A percentile compares a stretch with the other conserved stretches of the same genome.
These are phyloP conservation scores for Acrobasis suavella DNA, from an alignment of 2,888 invertebrate species.

Conservation along the genomic window DNA sequence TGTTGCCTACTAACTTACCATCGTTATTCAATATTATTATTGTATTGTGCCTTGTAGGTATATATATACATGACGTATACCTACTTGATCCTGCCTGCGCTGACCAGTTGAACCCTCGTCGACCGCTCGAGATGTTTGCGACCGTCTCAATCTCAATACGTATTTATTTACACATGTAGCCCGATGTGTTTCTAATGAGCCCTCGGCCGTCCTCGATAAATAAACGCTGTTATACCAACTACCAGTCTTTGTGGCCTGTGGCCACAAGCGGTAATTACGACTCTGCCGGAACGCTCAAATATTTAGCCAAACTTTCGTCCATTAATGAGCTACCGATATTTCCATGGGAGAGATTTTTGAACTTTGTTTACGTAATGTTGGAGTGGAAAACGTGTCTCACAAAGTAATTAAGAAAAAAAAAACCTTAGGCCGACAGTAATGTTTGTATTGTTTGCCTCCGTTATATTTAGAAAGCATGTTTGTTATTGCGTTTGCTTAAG, in stretches of 20 bases:
- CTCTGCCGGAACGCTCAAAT: slow-evolving; percentile 70
- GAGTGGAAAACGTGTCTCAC: slow-evolving; percentile 56
- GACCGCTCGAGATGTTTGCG: slow-evolving; percentile 68
- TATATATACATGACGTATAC: not conserved
- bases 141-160: slow-evolving; percentile 52
- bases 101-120: slow-evolving; percentile 36
- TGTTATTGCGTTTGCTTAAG: slow-evolving; percentile 57
- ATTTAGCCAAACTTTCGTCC: slow-evolving; percentile 76
- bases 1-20: not conserved
- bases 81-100: not conserved
- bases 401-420: slow-evolving; percentile 61
- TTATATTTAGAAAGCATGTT: slow-evolving; percentile 62
- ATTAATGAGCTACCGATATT: slow-evolving; percentile 79
- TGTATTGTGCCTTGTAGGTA: not conserved
- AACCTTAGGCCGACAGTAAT: slow-evolving; percentile 51
- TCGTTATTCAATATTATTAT: not conserved
- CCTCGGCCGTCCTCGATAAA: slow-evolving; percentile 57
- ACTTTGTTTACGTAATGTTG: slow-evolving; percentile 65
- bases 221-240: slow-evolving; percentile 71
- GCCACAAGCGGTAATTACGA: slow-evolving; percentile 67
- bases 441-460: slow-evolving; percentile 59
- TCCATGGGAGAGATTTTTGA: slow-evolving; percentile 57
- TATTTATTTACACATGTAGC: slow-evolving; percentile 77
- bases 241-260: slow-evolving; percentile 69
- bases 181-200: slow-evolving; percentile 76